Evolutionary conservation across 2,888 invertebrate genomes (phyloP), one percentile per base, ranked within the genome.

Genomic region (Hydriomena furcata): DNA sequence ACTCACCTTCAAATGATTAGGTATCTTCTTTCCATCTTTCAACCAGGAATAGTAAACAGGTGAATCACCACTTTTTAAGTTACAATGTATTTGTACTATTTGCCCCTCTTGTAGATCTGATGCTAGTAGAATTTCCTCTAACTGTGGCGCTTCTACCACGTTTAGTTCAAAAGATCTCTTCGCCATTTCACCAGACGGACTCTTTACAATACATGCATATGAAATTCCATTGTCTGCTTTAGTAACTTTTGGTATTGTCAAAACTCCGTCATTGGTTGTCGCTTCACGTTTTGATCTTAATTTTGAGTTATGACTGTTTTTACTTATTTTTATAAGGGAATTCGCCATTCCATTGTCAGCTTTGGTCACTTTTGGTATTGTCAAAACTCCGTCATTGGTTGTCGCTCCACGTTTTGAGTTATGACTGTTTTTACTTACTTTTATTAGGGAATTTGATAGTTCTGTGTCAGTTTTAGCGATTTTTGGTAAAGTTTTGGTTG

Each of bases 91-190:
- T 79, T 96, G 94, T 48, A 96, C 95, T 63, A 97, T 92, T 74
- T 96, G 94, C 35, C 96, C 95, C 88, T 97, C 94, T 82, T 95
- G 95, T 10, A 96, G 90, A 76, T 95, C 95, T 51, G 94, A 91
- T 0, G 96, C 95, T 69, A 97, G 94, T 37, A 93, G 88, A 76
- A 98, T 96, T 21, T 96, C 94, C 77, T 96, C 96, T 69, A 97
- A 92, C 52, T 95, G 93, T 0, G 97, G 97, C 0, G 96, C 95
- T 79, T 90, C 89, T 58, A 93, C 94, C 21, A 95, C 92, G 68
- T 93, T 93, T 55, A 95, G 91, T 73, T 95, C 95, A 54, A 93
- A 92, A 0, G 92, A 92, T 37, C 95, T 91, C 55, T 94, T 93
- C 23, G 95, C 95, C 74, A 94, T 94, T 76, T 95, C 95, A 0